Evolutionary conservation across 1,140 invertebrate species (phyloP).

Genomic region (Drosophila fuyamai): DNA sequence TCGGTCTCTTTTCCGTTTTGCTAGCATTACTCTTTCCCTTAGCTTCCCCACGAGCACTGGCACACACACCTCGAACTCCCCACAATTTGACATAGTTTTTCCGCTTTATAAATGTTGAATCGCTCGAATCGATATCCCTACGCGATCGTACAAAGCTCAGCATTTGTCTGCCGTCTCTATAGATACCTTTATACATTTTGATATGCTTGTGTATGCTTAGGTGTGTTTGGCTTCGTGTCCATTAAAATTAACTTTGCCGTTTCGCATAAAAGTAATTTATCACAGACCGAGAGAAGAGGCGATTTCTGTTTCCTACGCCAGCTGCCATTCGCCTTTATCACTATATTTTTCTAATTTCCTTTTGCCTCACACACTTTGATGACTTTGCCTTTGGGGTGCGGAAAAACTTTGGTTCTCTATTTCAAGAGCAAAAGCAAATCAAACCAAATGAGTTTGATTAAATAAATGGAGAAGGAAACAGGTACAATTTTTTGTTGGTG

Average conservation of each 20-base stretch:
- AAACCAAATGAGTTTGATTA: conserved; percentile 3
- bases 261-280: conserved; percentile 83
- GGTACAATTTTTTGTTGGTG: background rate
- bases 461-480: background rate
- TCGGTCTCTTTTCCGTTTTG: conserved; percentile 71
- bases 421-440: conserved; percentile 9
- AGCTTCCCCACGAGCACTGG: conserved; percentile 21
- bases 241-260: conserved; percentile 79
- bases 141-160: conserved; percentile 53
- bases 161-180: conserved; percentile 36
- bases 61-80: conserved; percentile 11
- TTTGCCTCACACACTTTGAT: conserved; percentile 46
- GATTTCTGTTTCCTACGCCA: conserved; percentile 49
- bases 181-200: conserved; percentile 26
- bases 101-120: conserved; percentile 78
- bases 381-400: conserved; percentile 34
- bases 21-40: conserved; percentile 46
- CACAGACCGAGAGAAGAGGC: conserved; percentile 59
- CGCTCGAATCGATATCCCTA: conserved; percentile 67
- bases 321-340: conserved; percentile 42
- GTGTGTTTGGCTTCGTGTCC: conserved; percentile 79
- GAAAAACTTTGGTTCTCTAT: conserved; percentile 19
- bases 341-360: conserved; percentile 79
- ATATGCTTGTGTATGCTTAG: conserved; percentile 40
- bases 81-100: conserved; percentile 65